Conservation (phyloP, 1,140 invertebrate species). For the Lordiphosa clarofinis region DNA sequence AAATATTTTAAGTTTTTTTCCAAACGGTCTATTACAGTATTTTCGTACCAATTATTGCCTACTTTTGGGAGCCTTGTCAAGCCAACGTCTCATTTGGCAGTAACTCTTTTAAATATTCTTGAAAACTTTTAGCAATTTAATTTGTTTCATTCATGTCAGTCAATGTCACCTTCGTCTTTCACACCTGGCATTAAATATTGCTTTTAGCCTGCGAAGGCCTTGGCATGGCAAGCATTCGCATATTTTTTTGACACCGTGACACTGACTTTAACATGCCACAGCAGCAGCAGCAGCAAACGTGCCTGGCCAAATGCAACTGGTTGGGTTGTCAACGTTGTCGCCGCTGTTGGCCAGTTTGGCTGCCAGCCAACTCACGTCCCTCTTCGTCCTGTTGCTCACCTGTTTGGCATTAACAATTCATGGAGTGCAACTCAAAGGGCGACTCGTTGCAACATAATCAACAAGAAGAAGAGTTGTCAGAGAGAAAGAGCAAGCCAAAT, state of each 20-base stretch:
- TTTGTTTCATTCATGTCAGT: no score
- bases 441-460: conserved; percentile 45
- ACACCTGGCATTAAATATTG: no score
- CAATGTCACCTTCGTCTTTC: no score
- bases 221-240: conserved; percentile 37
- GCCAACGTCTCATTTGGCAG: no score
- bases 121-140: no score
- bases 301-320: conserved; percentile 56
- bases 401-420: conserved; percentile 37
- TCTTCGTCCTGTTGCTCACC: conserved; percentile 31
- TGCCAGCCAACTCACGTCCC: conserved; percentile 21
- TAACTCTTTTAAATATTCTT: no score
- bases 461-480: conserved; percentile 37
- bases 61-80: not conserved
- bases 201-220: not conserved
- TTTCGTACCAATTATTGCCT: not conserved
- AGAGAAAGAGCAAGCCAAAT: conserved; percentile 1
- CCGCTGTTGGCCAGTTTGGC: conserved; percentile 24
- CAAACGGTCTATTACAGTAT: no score
- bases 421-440: conserved; percentile 19
- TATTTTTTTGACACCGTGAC: conserved; percentile 59
- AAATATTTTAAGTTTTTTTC: no score
- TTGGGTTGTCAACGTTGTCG: conserved; percentile 29
- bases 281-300: conserved; percentile 36
- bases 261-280: conserved; percentile 63